These are phyloP conservation scores for Enteromius trimaculatus DNA, from an alignment of 2,797 vertebrate genomes.

Conservation along the genomic window DNA sequence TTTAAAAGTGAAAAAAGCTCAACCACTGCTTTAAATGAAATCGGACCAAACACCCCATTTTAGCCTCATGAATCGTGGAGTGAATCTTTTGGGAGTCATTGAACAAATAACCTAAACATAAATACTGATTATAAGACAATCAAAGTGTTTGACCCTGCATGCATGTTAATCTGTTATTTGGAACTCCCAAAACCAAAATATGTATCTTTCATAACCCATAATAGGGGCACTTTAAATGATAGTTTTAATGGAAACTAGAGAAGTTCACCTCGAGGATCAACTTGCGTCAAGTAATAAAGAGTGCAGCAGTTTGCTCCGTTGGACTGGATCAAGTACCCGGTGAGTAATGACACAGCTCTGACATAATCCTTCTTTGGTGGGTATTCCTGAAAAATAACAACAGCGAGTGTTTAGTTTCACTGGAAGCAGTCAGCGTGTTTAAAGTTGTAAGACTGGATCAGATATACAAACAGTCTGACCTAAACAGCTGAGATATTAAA, in stretches of 20 bases:
- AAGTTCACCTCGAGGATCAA: conserved; percentile 85
- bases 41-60: too few relatives aligned
- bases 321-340: conserved; percentile 88
- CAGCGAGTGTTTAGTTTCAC: conserved; percentile 13
- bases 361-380: conserved; percentile 89
- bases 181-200: too few relatives aligned
- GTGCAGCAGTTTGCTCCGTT: conserved; percentile 75
- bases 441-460: background rate
- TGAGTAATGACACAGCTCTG: conserved; percentile 87
- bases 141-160: too few relatives aligned
- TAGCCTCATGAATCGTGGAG: too few relatives aligned
- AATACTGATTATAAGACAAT: too few relatives aligned
- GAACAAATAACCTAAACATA: too few relatives aligned
- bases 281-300: conserved; percentile 89
- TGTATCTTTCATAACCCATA: too few relatives aligned
- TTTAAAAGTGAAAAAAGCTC: background rate
- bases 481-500: background rate
- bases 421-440: background rate
- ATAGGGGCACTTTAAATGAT: background rate
- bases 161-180: too few relatives aligned
- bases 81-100: too few relatives aligned
- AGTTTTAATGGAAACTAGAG: background rate
- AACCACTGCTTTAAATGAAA: too few relatives aligned
- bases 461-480: conserved; percentile 1
- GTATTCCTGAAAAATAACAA: conserved; percentile 76